These are phyloP conservation scores for Intellagama lesueurii DNA, from an alignment of 2,797 vertebrate species.

Conservation along the genomic window DNA sequence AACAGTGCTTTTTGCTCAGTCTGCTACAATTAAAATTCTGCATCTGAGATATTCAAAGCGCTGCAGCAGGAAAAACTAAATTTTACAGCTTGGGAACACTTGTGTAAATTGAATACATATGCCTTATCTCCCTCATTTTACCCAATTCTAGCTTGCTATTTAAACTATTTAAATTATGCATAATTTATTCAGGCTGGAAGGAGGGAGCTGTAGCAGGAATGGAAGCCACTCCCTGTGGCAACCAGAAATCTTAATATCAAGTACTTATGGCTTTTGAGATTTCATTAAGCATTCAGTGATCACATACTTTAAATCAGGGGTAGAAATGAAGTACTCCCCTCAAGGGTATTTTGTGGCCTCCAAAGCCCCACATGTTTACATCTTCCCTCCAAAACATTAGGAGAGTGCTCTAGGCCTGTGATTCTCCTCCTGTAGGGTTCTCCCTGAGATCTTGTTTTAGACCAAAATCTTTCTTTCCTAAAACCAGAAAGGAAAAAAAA, in stretches of 20 bases:
- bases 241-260: not conserved
- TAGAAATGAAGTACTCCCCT: too few species aligned
- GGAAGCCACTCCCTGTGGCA: not conserved
- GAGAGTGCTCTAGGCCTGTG: too few species aligned
- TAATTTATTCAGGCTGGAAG: conserved; percentile 5
- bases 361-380: too few species aligned
- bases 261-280: not conserved
- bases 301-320: not conserved
- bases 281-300: not conserved
- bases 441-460: too few species aligned
- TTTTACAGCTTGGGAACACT: not conserved
- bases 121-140: not conserved
- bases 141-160: not conserved
- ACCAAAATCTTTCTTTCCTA: too few species aligned
- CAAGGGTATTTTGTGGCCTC: too few species aligned
- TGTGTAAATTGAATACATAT: not conserved
- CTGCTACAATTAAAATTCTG: not conserved
- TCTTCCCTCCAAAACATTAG: too few species aligned
- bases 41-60: too few species aligned
- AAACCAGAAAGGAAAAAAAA: too few species aligned
- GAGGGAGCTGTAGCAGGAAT: not conserved
- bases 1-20: not conserved
- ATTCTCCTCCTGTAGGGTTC: too few species aligned
- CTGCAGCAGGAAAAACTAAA: not conserved
- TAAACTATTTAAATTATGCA: not conserved